Evolutionary conservation across 2,888 invertebrate species (phyloP), one percentile per base, ranked within the genome.

Genomic region (Sminthurinus aureus): DNA sequence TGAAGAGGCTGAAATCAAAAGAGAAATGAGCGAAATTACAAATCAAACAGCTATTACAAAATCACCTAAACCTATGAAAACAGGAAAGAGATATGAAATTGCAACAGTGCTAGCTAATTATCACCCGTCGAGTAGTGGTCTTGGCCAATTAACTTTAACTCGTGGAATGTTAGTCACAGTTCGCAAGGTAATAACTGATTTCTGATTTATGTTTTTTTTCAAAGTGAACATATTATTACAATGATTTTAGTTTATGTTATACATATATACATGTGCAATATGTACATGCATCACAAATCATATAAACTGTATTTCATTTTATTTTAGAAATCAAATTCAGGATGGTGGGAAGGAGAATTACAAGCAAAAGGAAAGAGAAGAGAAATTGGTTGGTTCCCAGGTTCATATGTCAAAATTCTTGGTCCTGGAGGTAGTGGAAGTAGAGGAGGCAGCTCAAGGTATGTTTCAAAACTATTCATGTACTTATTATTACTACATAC

Each of bases 281-380:
- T n/a, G n/a, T n/a, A n/a, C n/a, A n/a, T n/a, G n/a, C n/a, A n/a
- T n/a, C n/a, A n/a, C n/a, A n/a, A n/a, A n/a, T n/a, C n/a, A n/a
- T n/a, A n/a, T n/a, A 38, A 38, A 38, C 1, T 38, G 1, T 38
- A 6, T 38, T 38, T 38, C 6, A 38, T 38, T 38, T 38, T 38
- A 1, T 38, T 38, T 38, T 38, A 98, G 91, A 98, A 98, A 90
- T 97, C 97, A 0, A 95, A 96, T 89, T 96, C 96, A 77, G 99
- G 99, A 24, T 99, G 99, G 99, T 99, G 99, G 99, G 99, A 99
- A 91, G 99, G 99, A 0, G 99, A 99, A 91, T 91, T 98, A 73
- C 98, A 98, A 92, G 92, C 92, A 18, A 92, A 93, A 88, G 97
- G 98, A 0, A 93, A 96, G 89, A 96, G 96, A 90, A 92, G 96